A percentile compares a stretch with the other conserved stretches of the same genome.
Evolutionary conservation across 2,797 vertebrate genomes (phyloP).

Genomic region (Sebastiscus albofasciatus): DNA sequence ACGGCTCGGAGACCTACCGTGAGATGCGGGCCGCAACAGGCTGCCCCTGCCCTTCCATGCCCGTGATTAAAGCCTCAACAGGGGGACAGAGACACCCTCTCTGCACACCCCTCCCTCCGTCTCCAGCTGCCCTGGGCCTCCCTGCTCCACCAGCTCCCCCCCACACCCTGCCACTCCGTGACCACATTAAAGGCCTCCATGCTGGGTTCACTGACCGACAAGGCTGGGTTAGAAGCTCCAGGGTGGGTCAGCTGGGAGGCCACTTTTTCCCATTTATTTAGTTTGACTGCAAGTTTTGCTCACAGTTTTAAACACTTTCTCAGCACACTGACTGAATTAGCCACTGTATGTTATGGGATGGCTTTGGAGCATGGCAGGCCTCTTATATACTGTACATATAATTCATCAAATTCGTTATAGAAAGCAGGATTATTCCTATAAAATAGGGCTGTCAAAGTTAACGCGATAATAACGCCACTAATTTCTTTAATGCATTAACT

Average conservation of each 20-base stretch:
- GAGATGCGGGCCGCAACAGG: conserved; percentile 39
- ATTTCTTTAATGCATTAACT: no score
- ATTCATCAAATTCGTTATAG: background rate
- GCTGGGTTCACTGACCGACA: conserved; percentile 34
- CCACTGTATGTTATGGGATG: background rate
- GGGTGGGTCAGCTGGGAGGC: conserved; percentile 30
- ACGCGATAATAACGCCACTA: no score
- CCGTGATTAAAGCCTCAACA: conserved; percentile 50
- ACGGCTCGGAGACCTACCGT: conserved; percentile 42
- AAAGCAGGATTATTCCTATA: background rate
- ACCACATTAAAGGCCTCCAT: conserved; percentile 59
- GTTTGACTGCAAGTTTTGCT: conserved; percentile 16
- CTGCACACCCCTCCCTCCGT: background rate
- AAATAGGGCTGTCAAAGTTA: background rate
- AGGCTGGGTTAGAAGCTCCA: background rate
- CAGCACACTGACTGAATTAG: background rate
- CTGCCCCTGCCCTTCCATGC: conserved; percentile 35
- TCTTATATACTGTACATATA: background rate
- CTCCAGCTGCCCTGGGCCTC: conserved; percentile 1
- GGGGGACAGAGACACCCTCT: background rate
- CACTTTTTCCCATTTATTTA: conserved; percentile 23
- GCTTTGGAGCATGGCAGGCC: background rate
- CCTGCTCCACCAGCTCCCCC: background rate
- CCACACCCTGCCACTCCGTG: conserved; percentile 7
- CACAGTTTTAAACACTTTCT: background rate